Percentiles rank a stretch among this genome's conserved stretches.
Evolutionary conservation across 1,140 invertebrate genomes (phyloP).

Genomic region (Aphidius gifuensis): DNA sequence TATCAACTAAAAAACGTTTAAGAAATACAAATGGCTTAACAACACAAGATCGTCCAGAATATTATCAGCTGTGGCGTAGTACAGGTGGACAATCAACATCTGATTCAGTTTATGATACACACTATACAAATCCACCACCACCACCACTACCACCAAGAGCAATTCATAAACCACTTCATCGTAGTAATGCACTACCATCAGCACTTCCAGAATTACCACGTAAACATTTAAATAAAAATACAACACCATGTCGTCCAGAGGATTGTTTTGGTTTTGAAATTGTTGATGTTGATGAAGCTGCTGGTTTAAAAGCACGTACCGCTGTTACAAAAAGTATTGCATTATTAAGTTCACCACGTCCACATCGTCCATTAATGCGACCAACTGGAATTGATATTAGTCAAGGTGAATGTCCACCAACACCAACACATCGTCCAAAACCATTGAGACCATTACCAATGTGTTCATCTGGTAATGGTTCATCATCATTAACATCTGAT

Average conservation of each 20-base stretch:
- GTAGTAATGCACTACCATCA: conserved; percentile 58
- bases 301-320: conserved; percentile 46
- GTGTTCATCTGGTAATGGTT: conserved; percentile 66
- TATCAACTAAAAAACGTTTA: conserved; percentile 37
- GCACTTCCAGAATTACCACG: conserved; percentile 48
- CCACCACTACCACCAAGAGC: conserved; percentile 56
- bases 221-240: conserved; percentile 57
- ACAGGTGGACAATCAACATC: conserved; percentile 42
- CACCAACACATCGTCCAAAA: conserved; percentile 76
- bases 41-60: conserved; percentile 45
- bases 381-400: conserved; percentile 36
- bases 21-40: conserved; percentile 30
- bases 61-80: conserved; percentile 53
- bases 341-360: conserved; percentile 45
- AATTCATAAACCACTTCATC: conserved; percentile 62
- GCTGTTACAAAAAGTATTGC: conserved; percentile 52
- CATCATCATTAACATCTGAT: conserved; percentile 78
- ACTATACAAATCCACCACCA: conserved; percentile 42
- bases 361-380: conserved; percentile 43
- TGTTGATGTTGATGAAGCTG: conserved; percentile 70
- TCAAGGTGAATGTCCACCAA: conserved; percentile 69
- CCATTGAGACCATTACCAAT: conserved; percentile 64
- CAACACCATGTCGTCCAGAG: conserved; percentile 56
- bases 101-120: conserved; percentile 40
- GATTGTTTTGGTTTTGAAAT: conserved; percentile 76